Conservation (phyloP, 1,140 invertebrate species). For the Lysiphlebus fabarum region DNA sequence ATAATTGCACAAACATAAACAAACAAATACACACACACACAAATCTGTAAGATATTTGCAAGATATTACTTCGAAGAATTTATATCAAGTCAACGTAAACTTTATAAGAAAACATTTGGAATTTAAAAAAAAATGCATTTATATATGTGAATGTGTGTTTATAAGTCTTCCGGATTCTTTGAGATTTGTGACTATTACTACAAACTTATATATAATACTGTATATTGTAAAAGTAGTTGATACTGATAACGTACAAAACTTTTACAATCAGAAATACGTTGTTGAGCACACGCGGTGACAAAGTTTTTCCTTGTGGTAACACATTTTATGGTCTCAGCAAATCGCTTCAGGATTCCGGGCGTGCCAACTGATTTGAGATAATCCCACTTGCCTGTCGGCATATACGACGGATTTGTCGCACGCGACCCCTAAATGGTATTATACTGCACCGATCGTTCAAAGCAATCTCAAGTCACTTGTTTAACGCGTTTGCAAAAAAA, state of each 20-base stretch:
- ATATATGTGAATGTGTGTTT: not conserved
- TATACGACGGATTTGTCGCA: constrained; percentile 47
- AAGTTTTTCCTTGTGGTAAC: constrained; percentile 26
- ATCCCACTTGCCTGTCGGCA: constrained; percentile 34
- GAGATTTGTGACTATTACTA: not conserved
- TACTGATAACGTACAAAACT: not conserved
- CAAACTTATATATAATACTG: not conserved
- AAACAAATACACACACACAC: too few species aligned
- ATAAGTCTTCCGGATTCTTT: not conserved
- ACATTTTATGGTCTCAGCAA: constrained; percentile 40
- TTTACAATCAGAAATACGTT: too few species aligned
- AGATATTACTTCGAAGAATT: not conserved
- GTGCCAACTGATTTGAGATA: constrained; percentile 48
- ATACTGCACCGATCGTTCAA: constrained; percentile 10
- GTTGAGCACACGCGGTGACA: not conserved
- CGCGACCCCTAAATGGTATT: constrained; percentile 46
- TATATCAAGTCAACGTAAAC: not conserved
- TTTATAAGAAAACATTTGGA: not conserved
- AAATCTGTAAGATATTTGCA: too few species aligned
- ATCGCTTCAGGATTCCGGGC: constrained; percentile 49
- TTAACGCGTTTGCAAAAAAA: not conserved
- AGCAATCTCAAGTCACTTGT: not conserved
- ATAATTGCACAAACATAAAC: too few species aligned
- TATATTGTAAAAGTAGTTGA: not conserved
- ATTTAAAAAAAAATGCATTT: not conserved